Percentiles rank a stretch among this genome's conserved stretches.
Evolutionary conservation across 2,797 vertebrate genomes (phyloP).

Genomic region (Onychomys leucogaster): DNA sequence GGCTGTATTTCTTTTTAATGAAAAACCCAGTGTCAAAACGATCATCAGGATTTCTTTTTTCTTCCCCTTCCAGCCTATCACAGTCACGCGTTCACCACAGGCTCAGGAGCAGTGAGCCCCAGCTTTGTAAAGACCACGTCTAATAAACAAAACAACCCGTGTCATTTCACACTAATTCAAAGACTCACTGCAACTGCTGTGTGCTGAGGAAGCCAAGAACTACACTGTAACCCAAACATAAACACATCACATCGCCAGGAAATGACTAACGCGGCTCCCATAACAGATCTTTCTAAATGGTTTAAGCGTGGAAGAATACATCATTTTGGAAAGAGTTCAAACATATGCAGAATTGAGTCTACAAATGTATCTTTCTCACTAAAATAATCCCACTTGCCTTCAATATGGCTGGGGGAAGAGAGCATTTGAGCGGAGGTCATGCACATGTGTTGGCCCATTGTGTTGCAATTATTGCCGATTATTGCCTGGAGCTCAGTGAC

Average conservation of each 20-base stretch:
- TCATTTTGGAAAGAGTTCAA: conserved; percentile 78
- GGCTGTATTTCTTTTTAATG: conserved; percentile 54
- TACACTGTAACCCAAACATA: conserved; percentile 76
- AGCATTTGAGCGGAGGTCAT: fast-evolving
- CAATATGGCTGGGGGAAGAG: not conserved
- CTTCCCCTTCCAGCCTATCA: conserved; percentile 61
- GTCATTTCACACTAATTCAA: conserved; percentile 78
- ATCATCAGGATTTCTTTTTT: conserved; percentile 39
- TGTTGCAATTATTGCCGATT: fast-evolving
- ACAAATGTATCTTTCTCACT: conserved; percentile 65
- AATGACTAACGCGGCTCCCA: conserved; percentile 60
- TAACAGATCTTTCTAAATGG: conserved; percentile 72
- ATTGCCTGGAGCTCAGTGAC: not conserved
- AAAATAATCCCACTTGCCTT: conserved; percentile 58
- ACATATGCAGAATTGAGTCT: conserved; percentile 65
- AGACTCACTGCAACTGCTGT: conserved; percentile 70
- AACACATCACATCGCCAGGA: conserved; percentile 70
- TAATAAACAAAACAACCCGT: conserved; percentile 70
- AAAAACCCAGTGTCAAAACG: conserved; percentile 70
- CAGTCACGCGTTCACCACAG: conserved; percentile 40
- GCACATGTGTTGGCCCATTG: fast-evolving
- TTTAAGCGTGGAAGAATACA: conserved; percentile 78
- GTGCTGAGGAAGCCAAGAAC: conserved; percentile 72
- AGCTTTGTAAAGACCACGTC: conserved; percentile 65
- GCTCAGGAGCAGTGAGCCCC: conserved; percentile 30